Evolutionary conservation across 92 coral and sea anemone species (phyloP).

Genomic region (Palythoa grandiflora): DNA sequence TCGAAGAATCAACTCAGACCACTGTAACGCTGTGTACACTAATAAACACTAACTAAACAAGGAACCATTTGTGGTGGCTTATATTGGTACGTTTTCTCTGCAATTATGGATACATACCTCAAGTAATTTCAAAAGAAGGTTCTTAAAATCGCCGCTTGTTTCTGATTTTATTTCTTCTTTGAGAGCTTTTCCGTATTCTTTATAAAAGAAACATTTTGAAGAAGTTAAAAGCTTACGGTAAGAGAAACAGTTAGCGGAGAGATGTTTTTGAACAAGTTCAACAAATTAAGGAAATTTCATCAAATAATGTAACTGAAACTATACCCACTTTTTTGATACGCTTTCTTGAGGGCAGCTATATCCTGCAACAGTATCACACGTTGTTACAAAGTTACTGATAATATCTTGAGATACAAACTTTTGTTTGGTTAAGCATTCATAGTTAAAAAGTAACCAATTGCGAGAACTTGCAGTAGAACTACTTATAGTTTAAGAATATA

Average conservation of each 20-base stretch:
- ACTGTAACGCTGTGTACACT: too few species aligned
- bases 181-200: constrained; percentile 74
- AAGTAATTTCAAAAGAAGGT: constrained; percentile 75
- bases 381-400: too few species aligned
- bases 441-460: too few species aligned
- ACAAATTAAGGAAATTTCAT: background rate
- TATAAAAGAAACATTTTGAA: background rate
- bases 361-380: constrained; percentile 51
- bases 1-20: too few species aligned
- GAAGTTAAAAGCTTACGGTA: background rate
- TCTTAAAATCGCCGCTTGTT: constrained; percentile 89
- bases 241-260: background rate
- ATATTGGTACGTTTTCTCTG: too few species aligned
- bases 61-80: too few species aligned
- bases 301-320: background rate
- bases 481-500: too few species aligned
- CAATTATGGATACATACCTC: constrained; percentile 56
- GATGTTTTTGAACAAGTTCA: too few species aligned
- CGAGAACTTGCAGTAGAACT: too few species aligned
- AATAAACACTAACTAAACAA: too few species aligned
- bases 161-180: constrained; percentile 82
- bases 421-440: too few species aligned
- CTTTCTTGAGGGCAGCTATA: constrained; percentile 62
- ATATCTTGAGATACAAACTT: too few species aligned
- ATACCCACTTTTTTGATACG: constrained; percentile 69